phyloP scores from a whole-genome alignment of 1,140 invertebrate species.

The Pogonomyrmex barbatus region DNA sequence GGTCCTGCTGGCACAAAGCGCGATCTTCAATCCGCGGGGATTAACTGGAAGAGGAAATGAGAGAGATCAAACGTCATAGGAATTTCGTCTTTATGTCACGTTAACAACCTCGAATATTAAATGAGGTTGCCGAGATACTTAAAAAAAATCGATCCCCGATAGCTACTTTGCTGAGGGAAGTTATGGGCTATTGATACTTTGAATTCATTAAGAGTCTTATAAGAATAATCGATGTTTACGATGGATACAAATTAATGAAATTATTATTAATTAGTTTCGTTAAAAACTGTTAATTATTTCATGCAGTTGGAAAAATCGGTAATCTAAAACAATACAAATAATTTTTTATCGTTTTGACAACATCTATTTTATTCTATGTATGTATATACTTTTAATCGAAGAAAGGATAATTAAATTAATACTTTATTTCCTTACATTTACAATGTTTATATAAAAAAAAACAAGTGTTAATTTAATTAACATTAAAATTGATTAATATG shows the following conservation, averaged over 20 bases:
- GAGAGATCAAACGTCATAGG: slow-evolving; percentile 26
- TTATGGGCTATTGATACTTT: slow-evolving; percentile 28
- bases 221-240: not conserved
- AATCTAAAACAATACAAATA: not conserved
- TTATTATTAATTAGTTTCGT: not conserved
- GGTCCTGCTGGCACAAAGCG: slow-evolving; percentile 31
- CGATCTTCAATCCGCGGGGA: slow-evolving; percentile 22
- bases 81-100: slow-evolving; percentile 14
- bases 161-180: not conserved
- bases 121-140: not conserved
- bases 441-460: too few species aligned
- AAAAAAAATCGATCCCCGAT: slow-evolving; percentile 23
- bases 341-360: not conserved
- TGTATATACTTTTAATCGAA: too few species aligned
- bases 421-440: not conserved
- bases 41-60: not conserved
- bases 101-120: slow-evolving; percentile 21
- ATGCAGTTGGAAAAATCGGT: not conserved
- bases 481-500: too few species aligned
- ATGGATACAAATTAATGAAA: not conserved
- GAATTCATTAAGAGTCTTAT: not conserved
- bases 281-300: slow-evolving; percentile 22
- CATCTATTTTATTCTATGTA: not conserved
- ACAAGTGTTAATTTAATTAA: too few species aligned
- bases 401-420: too few species aligned